A percentile compares a stretch with the other conserved stretches of the same genome.
Evolutionary conservation across 30 jellyfish, hydroid and myxozoan genomes (phyloP).

Genomic region (Aurelia sp.): DNA sequence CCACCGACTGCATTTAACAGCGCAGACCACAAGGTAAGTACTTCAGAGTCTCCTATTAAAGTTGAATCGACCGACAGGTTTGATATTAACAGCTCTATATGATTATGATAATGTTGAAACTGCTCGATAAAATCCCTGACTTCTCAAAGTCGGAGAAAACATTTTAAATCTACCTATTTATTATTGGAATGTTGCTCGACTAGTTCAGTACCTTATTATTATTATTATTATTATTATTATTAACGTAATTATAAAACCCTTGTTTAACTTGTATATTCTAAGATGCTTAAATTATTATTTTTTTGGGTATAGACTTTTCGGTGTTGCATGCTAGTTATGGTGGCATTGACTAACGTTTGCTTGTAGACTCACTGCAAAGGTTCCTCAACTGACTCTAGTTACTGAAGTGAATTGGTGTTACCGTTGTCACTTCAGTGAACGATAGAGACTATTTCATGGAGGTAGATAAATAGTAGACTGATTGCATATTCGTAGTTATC

Average conservation of each 20-base stretch:
- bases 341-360: neutral
- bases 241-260: conserved; percentile 44
- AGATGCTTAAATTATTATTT: conserved; percentile 64
- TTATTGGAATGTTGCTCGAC: conserved; percentile 51
- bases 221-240: neutral
- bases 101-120: no score
- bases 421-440: no score
- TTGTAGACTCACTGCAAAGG: no score
- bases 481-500: no score
- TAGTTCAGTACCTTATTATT: conserved; percentile 8
- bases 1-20: neutral
- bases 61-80: conserved; percentile 28
- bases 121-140: neutral
- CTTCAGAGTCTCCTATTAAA: conserved; percentile 4
- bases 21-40: conserved; percentile 11
- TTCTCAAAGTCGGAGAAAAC: conserved; percentile 10
- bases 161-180: conserved; percentile 47
- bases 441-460: no score
- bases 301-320: conserved; percentile 47
- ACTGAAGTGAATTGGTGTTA: no score
- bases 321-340: conserved; percentile 6
- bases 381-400: no score
- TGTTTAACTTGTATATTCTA: conserved; percentile 64
- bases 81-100: conserved; percentile 47
- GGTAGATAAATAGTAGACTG: no score